These are phyloP conservation scores for Takifugu ocellatus DNA, from an alignment of 2,797 vertebrate genomes.

Conservation along the genomic window DNA sequence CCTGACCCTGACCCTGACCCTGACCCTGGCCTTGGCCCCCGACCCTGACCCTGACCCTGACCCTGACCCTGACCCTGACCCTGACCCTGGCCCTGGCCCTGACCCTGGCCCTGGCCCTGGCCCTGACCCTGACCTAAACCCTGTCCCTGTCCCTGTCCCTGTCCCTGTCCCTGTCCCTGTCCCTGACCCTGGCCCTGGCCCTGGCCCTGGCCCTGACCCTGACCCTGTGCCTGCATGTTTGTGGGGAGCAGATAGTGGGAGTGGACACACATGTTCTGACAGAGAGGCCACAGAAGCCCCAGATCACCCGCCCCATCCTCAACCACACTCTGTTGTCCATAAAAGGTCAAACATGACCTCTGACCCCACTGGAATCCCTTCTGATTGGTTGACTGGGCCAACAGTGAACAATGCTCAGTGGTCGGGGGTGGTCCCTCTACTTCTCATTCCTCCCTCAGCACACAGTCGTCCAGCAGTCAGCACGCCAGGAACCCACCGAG, in stretches of 20 bases:
- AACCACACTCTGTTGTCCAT: conserved; percentile 42
- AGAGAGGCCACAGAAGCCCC: conserved; percentile 55
- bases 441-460: conserved; percentile 62
- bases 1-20: no score
- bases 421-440: conserved; percentile 45
- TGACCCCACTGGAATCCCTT: conserved; percentile 57
- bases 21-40: no score
- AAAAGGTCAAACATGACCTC: conserved; percentile 65
- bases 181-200: conserved; percentile 13
- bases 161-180: no score
- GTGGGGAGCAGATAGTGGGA: conserved; percentile 66
- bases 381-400: conserved; percentile 64
- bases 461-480: conserved; percentile 58
- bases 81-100: no score
- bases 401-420: conserved; percentile 67
- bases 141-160: no score
- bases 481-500: conserved; percentile 51
- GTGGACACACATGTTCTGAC: conserved; percentile 65
- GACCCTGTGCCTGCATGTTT: conserved; percentile 55
- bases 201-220: conserved; percentile 39
- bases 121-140: no score
- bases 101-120: no score
- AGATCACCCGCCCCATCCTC: not conserved
- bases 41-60: no score
- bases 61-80: no score